These are phyloP conservation scores for Micoletzkya japonica DNA, from an alignment of 2,888 invertebrate genomes.

Conservation along the genomic window DNA sequence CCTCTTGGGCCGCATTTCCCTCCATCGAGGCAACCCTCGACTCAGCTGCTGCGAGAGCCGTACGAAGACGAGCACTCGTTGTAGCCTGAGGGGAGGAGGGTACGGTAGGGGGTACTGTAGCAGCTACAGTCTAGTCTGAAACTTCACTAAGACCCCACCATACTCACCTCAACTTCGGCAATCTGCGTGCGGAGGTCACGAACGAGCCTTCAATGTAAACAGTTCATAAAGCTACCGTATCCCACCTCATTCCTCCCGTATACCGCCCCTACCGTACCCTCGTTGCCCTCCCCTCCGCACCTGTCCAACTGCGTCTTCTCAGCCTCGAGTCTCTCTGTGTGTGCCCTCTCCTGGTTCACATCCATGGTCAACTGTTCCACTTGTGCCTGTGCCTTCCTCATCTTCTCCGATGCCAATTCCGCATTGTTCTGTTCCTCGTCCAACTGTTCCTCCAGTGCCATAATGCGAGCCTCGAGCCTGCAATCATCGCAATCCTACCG, in stretches of 20 bases:
- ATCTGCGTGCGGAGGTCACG: slow-evolving; percentile 23
- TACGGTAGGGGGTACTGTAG: too few relatives aligned
- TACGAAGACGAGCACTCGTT: slow-evolving; percentile 11
- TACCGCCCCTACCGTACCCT: not conserved
- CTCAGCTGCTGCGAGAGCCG: slow-evolving; percentile 11
- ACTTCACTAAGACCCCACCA: too few relatives aligned
- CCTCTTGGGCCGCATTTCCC: slow-evolving; percentile 12
- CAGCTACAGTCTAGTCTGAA: too few relatives aligned
- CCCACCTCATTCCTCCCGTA: not conserved
- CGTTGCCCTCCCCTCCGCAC: not conserved
- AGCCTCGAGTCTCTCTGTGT: slow-evolving; percentile 69
- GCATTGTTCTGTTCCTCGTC: slow-evolving; percentile 91
- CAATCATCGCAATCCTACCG: slow-evolving; percentile 49
- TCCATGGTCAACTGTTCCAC: slow-evolving; percentile 55
- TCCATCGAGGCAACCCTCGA: not conserved
- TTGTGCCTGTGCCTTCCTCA: slow-evolving; percentile 78
- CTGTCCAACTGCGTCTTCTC: slow-evolving; percentile 83
- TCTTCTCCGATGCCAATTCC: slow-evolving; percentile 81
- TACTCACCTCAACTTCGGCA: slow-evolving; percentile 16
- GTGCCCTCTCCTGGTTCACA: slow-evolving; percentile 69
- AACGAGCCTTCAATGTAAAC: not conserved
- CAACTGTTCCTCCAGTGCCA: slow-evolving; percentile 89
- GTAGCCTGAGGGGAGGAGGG: not conserved
- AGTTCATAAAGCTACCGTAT: not conserved
- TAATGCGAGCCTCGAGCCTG: slow-evolving; percentile 86